Conservation (phyloP, 2,888 invertebrate genomes). For the Carpatolechia fugitivella region DNA sequence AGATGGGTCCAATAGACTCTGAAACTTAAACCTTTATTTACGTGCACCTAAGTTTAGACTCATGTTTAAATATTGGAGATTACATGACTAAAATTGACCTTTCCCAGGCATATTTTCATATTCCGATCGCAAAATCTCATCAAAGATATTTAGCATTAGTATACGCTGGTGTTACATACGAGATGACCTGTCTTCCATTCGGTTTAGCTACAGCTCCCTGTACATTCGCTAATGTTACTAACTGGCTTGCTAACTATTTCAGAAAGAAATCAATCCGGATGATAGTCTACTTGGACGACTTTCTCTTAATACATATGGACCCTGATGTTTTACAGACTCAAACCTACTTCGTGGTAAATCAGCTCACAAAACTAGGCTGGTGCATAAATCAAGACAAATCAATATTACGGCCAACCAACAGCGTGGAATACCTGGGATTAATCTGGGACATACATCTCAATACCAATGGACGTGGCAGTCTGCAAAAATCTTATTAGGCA, state of each 20-base stretch:
- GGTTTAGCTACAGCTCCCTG: not conserved
- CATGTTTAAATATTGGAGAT: not conserved
- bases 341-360: not conserved
- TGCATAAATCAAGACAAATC: conserved; percentile 21
- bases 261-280: not conserved
- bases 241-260: not conserved
- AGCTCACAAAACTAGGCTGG: conserved; percentile 16
- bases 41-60: not conserved
- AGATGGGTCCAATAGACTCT: not conserved
- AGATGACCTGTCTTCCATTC: conserved; percentile 3
- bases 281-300: conserved; percentile 1
- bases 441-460: conserved; percentile 21
- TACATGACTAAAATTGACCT: not conserved
- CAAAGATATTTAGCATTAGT: not conserved
- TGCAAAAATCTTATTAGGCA: conserved; percentile 17
- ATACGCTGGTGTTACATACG: not conserved
- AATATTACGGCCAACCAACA: conserved; percentile 1
- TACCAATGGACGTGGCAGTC: conserved; percentile 17
- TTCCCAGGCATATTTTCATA: not conserved
- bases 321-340: conserved; percentile 6
- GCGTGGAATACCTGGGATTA: conserved; percentile 22
- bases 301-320: conserved; percentile 4
- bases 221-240: not conserved
- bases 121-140: not conserved
- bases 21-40: not conserved